A percentile compares a stretch with the other conserved stretches of the same genome.
These are phyloP conservation scores for Cavia porcellus DNA, from an alignment of 2,113 vertebrate species.

Conservation along the genomic window DNA sequence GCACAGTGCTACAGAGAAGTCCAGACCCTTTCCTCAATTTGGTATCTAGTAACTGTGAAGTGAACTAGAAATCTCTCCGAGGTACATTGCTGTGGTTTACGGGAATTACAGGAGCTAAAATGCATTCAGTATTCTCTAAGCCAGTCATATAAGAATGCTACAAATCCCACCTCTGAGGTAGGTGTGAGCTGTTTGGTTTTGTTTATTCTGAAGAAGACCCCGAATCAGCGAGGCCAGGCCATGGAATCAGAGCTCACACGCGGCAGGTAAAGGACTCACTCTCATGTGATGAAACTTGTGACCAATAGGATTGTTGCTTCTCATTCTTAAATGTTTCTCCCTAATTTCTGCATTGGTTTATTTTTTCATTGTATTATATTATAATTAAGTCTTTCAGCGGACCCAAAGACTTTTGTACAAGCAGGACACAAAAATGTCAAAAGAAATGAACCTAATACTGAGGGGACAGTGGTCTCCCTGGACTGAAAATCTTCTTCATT, in stretches of 20 bases:
- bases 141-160: background rate
- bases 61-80: conserved; percentile 13
- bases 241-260: background rate
- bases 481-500: conserved; percentile 7
- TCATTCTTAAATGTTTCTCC: background rate
- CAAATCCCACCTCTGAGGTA: background rate
- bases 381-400: background rate
- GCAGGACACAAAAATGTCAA: background rate
- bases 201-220: background rate
- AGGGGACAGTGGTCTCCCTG: background rate
- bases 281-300: background rate
- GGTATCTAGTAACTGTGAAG: background rate
- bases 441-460: background rate
- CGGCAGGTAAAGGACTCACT: background rate
- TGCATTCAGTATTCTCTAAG: background rate
- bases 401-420: background rate
- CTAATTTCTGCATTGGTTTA: background rate
- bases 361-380: background rate
- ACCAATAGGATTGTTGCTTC: background rate
- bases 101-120: background rate
- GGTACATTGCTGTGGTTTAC: background rate
- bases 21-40: background rate
- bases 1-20: background rate
- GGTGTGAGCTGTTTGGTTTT: background rate
- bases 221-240: background rate